Evolutionary conservation across 2,888 invertebrate genomes (phyloP).

Genomic region (Machimus rusticus): DNA sequence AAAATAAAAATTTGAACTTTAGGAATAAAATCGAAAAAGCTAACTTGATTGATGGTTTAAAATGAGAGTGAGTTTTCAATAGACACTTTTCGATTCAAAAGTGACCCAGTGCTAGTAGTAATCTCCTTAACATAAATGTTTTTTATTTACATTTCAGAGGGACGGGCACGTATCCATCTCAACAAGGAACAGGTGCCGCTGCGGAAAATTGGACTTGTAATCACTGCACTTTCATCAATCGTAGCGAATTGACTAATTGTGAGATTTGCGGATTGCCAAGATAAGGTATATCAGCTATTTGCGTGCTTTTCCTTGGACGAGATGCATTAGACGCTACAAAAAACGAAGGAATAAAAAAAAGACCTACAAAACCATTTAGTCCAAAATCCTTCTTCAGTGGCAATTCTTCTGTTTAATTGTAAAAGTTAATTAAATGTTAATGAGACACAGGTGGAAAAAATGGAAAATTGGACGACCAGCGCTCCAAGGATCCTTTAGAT

Average conservation of each 20-base stretch:
- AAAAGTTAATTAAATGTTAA: not conserved
- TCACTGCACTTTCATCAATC: constrained; percentile 94
- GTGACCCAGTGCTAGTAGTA: too few relatives aligned
- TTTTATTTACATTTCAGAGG: constrained; percentile 47
- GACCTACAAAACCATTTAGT: not conserved
- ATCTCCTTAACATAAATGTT: not conserved
- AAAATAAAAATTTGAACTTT: too few relatives aligned
- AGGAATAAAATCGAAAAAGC: too few relatives aligned
- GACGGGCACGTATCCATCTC: not conserved
- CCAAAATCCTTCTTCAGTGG: not conserved
- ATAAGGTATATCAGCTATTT: constrained; percentile 54
- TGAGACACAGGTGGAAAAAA: not conserved
- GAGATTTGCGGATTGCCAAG: constrained; percentile 93
- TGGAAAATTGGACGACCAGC: not conserved
- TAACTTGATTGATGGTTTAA: too few relatives aligned
- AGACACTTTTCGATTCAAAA: too few relatives aligned
- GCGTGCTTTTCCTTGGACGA: not conserved
- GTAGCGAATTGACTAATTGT: constrained; percentile 76
- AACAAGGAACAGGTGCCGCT: constrained; percentile 26
- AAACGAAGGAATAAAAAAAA: not conserved
- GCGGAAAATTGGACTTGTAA: constrained; percentile 80
- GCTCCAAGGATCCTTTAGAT: not conserved
- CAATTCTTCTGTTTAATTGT: not conserved
- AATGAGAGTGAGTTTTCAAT: too few relatives aligned
- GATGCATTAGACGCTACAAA: not conserved